Evolutionary conservation across 2,113 vertebrate species (phyloP), one percentile per base, ranked within the genome.

Genomic region (Ailurus styani): DNA sequence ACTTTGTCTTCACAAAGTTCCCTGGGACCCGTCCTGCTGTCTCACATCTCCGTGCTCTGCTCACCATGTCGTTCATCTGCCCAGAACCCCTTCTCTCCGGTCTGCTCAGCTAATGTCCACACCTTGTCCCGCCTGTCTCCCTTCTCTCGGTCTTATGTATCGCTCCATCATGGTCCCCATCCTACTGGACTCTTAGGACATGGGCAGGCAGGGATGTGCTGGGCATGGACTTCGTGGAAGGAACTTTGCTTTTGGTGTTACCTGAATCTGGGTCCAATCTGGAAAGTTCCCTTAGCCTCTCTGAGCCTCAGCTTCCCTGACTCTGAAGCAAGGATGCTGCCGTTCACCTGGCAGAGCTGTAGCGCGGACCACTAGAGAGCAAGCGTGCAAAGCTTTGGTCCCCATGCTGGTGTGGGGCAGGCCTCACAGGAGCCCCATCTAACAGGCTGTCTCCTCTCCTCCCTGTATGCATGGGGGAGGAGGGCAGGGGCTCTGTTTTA

Each of bases 141-240:
- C 23, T 75, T 20, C 85, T 75, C 91, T 52, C 2, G 0, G 8
- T 64, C 37, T 54, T 5, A 37, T 2, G 2, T 4, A 1, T 7
- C 14, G 4, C 17, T 23, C 12, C 34, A n/a, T 7, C 18, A 0
- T 8, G 45, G 66, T 12, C 11, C 12, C 87, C 62, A 1, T 37
- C 47, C 2, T 4, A 7, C 72, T 34, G 23, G 70, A 77, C 68
- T 60, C 20, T 29, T 10, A 68, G 7, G 18, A 14, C 0, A 0
- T 6, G 27, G 1, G 11, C 3, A 0, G 55, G 29, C 57, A 40
- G 60, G 90, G 86, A 64, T 54, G 37, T 0, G 31, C 45, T 40
- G 29, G 31, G 10, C 9, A 1, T 37, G 25, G 54, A 21, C 15
- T n/a, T 66, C 11, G 7, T 25, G 45, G 72, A n/a, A 86, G 82